phyloP scores from a whole-genome alignment of 1,140 invertebrate species.

The Drosophila bifasciata region DNA sequence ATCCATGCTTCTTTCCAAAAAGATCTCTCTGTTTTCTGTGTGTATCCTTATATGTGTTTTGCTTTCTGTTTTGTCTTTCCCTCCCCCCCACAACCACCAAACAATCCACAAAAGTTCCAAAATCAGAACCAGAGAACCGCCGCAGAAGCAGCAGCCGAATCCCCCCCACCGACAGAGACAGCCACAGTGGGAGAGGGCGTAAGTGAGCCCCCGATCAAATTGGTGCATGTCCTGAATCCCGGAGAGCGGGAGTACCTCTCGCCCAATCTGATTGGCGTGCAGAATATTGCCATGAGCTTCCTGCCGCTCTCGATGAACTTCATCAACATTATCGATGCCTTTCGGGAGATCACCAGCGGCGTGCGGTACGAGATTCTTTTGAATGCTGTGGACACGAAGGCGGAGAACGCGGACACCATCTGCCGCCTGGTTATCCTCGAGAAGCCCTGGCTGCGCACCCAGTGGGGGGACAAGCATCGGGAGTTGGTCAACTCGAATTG shows the following conservation, averaged over 20 bases:
- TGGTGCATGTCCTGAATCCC: constrained; percentile 78
- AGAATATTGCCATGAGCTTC: constrained; percentile 81
- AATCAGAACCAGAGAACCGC: constrained; percentile 17
- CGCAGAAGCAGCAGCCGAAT: constrained; percentile 1
- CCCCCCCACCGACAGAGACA: constrained; percentile 4
- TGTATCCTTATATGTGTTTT: constrained; percentile 77
- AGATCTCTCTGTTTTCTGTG: constrained; percentile 43
- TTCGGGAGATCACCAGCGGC: constrained; percentile 78
- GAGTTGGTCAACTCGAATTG: constrained; percentile 76
- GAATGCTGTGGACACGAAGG: constrained; percentile 68
- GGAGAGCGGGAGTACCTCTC: constrained; percentile 81
- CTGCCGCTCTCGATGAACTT: constrained; percentile 78
- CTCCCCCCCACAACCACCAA: constrained; percentile 25
- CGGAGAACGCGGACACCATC: constrained; percentile 65
- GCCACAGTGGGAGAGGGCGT: constrained; percentile 50
- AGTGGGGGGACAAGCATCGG: constrained; percentile 80
- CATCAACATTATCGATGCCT: constrained; percentile 79
- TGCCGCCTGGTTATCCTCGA: constrained; percentile 78
- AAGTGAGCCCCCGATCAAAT: constrained; percentile 71
- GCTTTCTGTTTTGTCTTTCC: constrained; percentile 75
- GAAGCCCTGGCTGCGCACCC: constrained; percentile 79
- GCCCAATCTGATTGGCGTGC: constrained; percentile 80
- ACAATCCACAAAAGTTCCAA: constrained; percentile 5
- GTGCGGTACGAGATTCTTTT: constrained; percentile 79
- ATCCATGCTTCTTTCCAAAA: constrained; percentile 24